phyloP scores from a whole-genome alignment of 1,140 invertebrate genomes.

The Phthorimaea operculella region DNA sequence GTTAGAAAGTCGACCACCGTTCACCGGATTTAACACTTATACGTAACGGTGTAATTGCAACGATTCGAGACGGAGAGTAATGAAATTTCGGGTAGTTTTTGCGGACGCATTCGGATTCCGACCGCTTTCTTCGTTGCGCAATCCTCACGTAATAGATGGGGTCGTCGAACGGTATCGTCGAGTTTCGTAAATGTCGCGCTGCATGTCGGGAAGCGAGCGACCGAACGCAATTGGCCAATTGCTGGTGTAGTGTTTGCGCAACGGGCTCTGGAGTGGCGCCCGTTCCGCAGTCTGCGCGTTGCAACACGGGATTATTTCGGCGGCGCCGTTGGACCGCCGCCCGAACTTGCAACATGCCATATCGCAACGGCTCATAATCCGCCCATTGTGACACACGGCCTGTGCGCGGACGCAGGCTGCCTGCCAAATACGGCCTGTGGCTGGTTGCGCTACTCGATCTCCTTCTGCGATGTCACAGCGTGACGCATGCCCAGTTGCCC shows the following conservation, averaged over 20 bases:
- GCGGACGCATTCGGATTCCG: slow-evolving; percentile 43
- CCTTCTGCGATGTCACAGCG: slow-evolving; percentile 33
- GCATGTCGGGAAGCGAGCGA: slow-evolving; percentile 18
- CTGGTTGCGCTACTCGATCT: slow-evolving; percentile 43
- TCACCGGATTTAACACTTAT: slow-evolving; percentile 61
- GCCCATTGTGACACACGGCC: slow-evolving; percentile 54
- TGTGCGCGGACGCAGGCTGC: slow-evolving; percentile 30
- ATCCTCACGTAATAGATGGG: slow-evolving; percentile 49
- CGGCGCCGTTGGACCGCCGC: slow-evolving; percentile 57
- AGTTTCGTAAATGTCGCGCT: slow-evolving; percentile 34
- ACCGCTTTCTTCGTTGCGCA: slow-evolving; percentile 60
- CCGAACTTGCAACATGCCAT: slow-evolving; percentile 62
- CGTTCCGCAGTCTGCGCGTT: slow-evolving; percentile 56
- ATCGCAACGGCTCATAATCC: slow-evolving; percentile 63
- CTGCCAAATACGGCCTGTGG: slow-evolving; percentile 48
- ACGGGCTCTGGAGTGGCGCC: slow-evolving; percentile 41
- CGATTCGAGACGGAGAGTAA: slow-evolving; percentile 54
- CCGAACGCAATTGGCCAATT: slow-evolving; percentile 41
- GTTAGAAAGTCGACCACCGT: slow-evolving; percentile 66
- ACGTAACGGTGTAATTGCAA: slow-evolving; percentile 65
- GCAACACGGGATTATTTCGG: slow-evolving; percentile 63
- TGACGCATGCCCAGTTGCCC: neutral
- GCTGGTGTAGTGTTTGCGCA: slow-evolving; percentile 35
- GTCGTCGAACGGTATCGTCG: slow-evolving; percentile 43
- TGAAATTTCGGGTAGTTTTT: slow-evolving; percentile 51